These are phyloP conservation scores for Pelvicachromis taeniatus DNA, from an alignment of 2,113 vertebrate species.

Conservation along the genomic window DNA sequence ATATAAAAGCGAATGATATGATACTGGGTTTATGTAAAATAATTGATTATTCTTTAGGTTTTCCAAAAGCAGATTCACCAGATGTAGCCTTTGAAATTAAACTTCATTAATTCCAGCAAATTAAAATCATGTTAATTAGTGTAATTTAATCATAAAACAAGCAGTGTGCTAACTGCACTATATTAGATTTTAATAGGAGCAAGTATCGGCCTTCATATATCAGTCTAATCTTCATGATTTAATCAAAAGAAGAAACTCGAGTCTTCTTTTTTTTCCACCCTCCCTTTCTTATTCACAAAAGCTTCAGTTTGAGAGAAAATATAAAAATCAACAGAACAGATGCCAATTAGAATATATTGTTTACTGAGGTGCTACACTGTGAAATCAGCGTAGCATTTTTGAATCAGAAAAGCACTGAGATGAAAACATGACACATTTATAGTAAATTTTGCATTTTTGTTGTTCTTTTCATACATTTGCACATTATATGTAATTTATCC, in stretches of 20 bases:
- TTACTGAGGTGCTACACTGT: neutral
- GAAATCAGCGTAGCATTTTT: neutral
- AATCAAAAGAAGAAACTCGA: neutral
- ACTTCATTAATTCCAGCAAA: neutral
- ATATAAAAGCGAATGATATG: neutral
- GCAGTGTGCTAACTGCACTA: neutral
- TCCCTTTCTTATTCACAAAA: neutral
- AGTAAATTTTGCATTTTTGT: neutral
- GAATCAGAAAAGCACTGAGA: neutral
- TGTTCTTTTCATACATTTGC: neutral
- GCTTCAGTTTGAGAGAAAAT: neutral
- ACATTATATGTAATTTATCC: neutral
- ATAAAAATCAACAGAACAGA: constrained; percentile 3
- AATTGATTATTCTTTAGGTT: neutral
- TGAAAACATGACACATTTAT: neutral
- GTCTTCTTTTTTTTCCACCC: neutral
- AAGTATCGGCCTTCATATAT: neutral
- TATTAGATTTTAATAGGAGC: constrained; percentile 1
- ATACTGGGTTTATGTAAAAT: neutral
- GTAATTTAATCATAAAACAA: neutral
- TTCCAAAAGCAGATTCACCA: neutral
- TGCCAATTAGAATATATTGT: neutral
- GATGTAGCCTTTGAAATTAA: neutral
- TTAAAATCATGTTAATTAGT: neutral
- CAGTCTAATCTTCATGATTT: neutral